These are phyloP conservation scores for Pangasianodon gigas DNA, from an alignment of 2,113 vertebrate species.

Conservation along the genomic window DNA sequence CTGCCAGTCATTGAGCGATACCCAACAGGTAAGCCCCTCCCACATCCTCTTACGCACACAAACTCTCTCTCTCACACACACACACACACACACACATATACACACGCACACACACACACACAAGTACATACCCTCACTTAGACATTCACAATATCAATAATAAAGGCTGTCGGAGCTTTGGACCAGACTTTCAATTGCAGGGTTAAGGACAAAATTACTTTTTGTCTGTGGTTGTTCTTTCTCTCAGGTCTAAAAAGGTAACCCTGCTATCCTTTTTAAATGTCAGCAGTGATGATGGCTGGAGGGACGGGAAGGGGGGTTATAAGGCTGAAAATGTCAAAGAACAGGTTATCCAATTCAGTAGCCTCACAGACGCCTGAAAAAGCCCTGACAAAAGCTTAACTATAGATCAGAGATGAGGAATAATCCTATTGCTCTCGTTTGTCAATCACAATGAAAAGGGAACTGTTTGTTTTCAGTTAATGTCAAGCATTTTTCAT, in stretches of 20 bases:
- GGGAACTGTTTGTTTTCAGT: conserved; percentile 45
- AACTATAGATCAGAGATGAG: conserved; percentile 56
- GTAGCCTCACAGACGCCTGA: conserved; percentile 41
- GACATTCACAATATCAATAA: conserved; percentile 38
- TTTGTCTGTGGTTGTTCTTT: conserved; percentile 55
- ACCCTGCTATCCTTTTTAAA: conserved; percentile 59
- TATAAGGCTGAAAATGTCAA: conserved; percentile 58
- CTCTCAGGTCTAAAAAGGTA: conserved; percentile 49
- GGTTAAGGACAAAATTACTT: conserved; percentile 54
- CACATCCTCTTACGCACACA: conserved; percentile 39
- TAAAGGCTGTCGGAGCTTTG: conserved; percentile 45
- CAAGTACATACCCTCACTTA: conserved; percentile 36
- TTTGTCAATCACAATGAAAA: conserved; percentile 56
- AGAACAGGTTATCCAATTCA: conserved; percentile 54
- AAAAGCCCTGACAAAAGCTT: conserved; percentile 59
- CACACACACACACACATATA: conserved; percentile 43
- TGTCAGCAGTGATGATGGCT: conserved; percentile 57
- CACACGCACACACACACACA: conserved; percentile 13
- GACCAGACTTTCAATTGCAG: conserved; percentile 45
- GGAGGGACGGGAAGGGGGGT: conserved; percentile 33
- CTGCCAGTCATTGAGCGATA: conserved; percentile 96
- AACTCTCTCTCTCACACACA: no score
- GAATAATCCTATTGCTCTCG: conserved; percentile 52
- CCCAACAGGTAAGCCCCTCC: conserved; percentile 89
- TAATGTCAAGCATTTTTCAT: conserved; percentile 30